These are phyloP conservation scores for Selene dorsalis DNA, from an alignment of 2,797 vertebrate genomes.

Conservation along the genomic window DNA sequence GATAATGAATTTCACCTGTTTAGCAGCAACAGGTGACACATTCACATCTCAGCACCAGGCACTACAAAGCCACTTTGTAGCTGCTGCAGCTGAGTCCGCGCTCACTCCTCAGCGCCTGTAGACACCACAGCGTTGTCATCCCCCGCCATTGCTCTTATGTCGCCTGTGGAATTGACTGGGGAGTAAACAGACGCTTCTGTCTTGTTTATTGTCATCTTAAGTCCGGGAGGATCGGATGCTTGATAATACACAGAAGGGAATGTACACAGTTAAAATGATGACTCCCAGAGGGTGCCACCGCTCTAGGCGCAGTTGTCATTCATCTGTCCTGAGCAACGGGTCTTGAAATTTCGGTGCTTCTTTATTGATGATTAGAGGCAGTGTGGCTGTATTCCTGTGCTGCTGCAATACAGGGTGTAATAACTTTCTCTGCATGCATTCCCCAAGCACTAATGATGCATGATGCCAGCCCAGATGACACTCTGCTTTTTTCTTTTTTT, in stretches of 20 bases:
- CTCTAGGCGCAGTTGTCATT: slow-evolving; percentile 48
- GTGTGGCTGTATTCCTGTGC: slow-evolving; percentile 48
- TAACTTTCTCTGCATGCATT: slow-evolving; percentile 54
- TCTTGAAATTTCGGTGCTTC: slow-evolving; percentile 53
- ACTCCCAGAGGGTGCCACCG: slow-evolving; percentile 40
- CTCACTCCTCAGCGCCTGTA: background rate
- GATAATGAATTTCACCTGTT: slow-evolving; percentile 55
- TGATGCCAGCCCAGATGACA: slow-evolving; percentile 50
- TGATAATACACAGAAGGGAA: slow-evolving; percentile 56
- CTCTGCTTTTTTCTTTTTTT: slow-evolving; percentile 16
- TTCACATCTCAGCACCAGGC: slow-evolving; percentile 41
- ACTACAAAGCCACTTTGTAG: slow-evolving; percentile 36
- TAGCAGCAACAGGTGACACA: slow-evolving; percentile 47
- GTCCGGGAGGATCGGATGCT: slow-evolving; percentile 45
- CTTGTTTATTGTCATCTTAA: slow-evolving; percentile 59
- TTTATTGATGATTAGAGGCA: slow-evolving; percentile 67
- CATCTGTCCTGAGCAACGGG: slow-evolving; percentile 42
- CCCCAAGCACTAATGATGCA: slow-evolving; percentile 62
- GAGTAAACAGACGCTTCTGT: slow-evolving; percentile 69
- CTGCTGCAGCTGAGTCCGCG: slow-evolving; percentile 28
- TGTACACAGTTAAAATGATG: slow-evolving; percentile 49
- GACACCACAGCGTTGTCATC: slow-evolving; percentile 17
- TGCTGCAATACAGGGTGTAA: slow-evolving; percentile 46
- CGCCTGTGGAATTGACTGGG: slow-evolving; percentile 48
- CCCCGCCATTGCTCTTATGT: slow-evolving; percentile 22